These are phyloP conservation scores for Dallia pectoralis DNA, from an alignment of 2,797 vertebrate genomes.

Conservation along the genomic window DNA sequence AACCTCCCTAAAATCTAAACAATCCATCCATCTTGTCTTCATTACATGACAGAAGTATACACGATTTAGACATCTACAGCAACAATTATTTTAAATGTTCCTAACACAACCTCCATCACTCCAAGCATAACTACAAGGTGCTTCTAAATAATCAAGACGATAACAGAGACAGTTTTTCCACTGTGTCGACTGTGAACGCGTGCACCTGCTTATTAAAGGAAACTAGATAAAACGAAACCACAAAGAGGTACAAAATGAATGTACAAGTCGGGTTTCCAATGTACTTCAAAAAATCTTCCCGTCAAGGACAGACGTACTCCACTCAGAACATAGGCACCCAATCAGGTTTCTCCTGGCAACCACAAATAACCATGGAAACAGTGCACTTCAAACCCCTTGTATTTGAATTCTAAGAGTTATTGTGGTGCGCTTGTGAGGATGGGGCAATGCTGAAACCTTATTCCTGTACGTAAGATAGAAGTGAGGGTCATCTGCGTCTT, in stretches of 20 bases:
- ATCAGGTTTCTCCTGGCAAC: neutral
- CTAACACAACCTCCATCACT: neutral
- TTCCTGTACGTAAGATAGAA: neutral
- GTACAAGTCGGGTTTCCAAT: no score
- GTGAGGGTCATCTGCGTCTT: neutral
- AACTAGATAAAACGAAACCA: neutral
- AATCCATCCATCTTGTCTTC: neutral
- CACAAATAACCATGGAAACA: slow-evolving; percentile 3
- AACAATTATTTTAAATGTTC: neutral
- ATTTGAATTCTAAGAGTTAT: neutral
- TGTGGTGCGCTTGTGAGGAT: neutral
- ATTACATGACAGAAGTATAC: neutral
- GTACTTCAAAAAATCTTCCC: neutral
- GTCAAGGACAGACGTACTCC: neutral
- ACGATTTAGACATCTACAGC: neutral
- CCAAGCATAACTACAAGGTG: neutral
- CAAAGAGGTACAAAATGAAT: no score
- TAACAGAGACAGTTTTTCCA: neutral
- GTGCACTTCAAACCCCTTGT: neutral
- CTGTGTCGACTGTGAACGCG: neutral
- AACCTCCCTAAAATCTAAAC: slow-evolving; percentile 27
- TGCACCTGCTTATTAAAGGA: neutral
- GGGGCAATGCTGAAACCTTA: neutral
- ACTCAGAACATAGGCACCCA: neutral
- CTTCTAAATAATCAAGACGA: neutral